A percentile compares a stretch with the other conserved stretches of the same genome.
Conservation (phyloP, 2,888 invertebrate genomes). For the Aquatica leii region DNA sequence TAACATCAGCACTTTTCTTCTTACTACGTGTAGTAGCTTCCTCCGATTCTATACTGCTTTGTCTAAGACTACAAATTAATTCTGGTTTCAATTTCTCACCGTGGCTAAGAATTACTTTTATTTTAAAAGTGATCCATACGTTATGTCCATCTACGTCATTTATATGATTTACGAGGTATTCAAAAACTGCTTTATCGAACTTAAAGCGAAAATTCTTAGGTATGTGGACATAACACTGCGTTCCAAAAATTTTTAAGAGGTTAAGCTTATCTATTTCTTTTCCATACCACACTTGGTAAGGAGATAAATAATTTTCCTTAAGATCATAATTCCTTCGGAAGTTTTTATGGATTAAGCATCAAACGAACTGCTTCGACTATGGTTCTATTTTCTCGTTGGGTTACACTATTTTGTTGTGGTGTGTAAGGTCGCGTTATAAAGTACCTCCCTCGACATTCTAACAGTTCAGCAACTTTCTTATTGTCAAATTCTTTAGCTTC, state of each 20-base stretch:
- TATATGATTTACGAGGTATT: too few species aligned
- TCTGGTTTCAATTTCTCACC: neutral
- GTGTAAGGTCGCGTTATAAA: neutral
- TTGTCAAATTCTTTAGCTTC: neutral
- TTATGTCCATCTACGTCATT: too few species aligned
- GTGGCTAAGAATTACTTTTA: neutral
- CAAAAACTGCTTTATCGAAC: too few species aligned
- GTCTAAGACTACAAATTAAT: too few species aligned
- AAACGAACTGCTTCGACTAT: neutral
- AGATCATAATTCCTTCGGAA: neutral
- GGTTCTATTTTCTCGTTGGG: neutral
- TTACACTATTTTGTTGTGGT: neutral
- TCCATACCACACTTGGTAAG: neutral
- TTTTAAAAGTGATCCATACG: neutral
- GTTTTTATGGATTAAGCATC: too few species aligned
- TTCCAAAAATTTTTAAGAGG: too few species aligned
- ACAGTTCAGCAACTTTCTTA: neutral
- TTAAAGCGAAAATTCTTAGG: slow-evolving; percentile 2
- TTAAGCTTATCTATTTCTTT: neutral
- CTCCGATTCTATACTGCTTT: too few species aligned
- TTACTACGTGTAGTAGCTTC: too few species aligned
- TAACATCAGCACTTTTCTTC: too few species aligned
- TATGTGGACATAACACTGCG: neutral
- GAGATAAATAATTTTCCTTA: too few species aligned
- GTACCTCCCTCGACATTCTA: neutral